phyloP scores from a whole-genome alignment of 2,888 invertebrate species.

The Eilema griseolum region DNA sequence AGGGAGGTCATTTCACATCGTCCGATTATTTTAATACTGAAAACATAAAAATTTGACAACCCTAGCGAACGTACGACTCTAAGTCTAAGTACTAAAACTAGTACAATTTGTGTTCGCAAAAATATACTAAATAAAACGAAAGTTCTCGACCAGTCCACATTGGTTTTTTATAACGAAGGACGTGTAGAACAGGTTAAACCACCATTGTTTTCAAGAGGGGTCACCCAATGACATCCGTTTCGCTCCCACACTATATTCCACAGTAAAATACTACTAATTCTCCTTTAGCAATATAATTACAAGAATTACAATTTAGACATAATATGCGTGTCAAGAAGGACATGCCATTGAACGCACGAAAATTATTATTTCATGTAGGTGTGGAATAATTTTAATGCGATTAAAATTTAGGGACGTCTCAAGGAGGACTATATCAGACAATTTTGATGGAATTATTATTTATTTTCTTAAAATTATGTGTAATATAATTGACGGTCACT shows the following conservation, averaged over 20 bases:
- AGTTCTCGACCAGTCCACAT: constrained; percentile 1
- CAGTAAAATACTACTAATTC: background rate
- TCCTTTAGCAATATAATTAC: background rate
- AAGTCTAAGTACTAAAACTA: background rate
- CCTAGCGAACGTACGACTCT: no score
- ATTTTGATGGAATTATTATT: background rate
- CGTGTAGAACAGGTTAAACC: constrained; percentile 10
- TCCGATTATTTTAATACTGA: no score
- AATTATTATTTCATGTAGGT: no score
- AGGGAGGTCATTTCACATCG: no score
- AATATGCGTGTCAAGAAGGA: no score
- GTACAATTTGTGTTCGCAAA: background rate
- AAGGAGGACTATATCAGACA: no score
- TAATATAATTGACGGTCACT: background rate
- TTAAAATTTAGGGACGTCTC: no score
- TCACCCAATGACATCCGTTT: background rate
- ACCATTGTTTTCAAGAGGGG: constrained; percentile 5
- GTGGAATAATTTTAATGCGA: no score
- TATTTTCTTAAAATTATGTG: background rate
- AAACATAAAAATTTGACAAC: no score
- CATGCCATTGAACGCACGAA: no score
- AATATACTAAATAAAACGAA: constrained; percentile 10
- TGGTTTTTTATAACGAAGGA: constrained; percentile 14
- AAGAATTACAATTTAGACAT: no score
- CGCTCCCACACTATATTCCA: background rate